Base-by-base conservation (phyloP, 2,113 vertebrate species). In the Mormoops blainvillei region DNA sequence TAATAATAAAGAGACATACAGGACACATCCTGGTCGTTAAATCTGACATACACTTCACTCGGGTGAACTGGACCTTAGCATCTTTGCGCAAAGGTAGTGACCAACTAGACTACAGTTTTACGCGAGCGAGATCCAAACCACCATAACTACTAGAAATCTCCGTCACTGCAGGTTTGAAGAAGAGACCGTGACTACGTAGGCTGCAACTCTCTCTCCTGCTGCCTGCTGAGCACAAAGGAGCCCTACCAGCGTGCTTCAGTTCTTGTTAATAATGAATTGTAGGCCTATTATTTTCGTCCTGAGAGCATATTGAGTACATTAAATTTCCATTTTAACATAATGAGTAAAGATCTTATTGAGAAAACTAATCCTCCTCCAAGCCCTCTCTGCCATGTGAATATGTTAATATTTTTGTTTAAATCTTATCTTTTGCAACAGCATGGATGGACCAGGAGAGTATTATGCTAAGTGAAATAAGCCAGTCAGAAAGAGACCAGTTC, bases 251-350 rank as follows among this genome's bases (percentile, higher is more conserved):
- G 45, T 16, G 19, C 20, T 78, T 22, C 28, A 52, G 41, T 20
- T 65, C 52, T 81, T 78, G 52, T 70, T 84, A 70, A 87, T 83
- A 82, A 81, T 71, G 2, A 83, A 31, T 26, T 94, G 2, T 50
- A 73, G 9, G 22, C 82, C 13, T 89, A 0, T 94, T 83, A 56
- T 85, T 80, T 89, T 83, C n/a, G 85, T 74, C 19, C 54, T 52
- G 65, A 92, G 71, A 65, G 52, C 33, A 71, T 26, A 87, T 19
- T 73, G 28, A 91, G 33, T 87, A 26, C 0, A 45, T 77, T 88
- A 58, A 85, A 81, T 88, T 94, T 88, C 7, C 52, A 88, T 77
- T 88, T 77, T 41, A 84, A 88, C 14, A n/a, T 78, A 91, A 61
- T 87, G 41, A 52, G 33, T 70, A 31, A 82, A 74, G 22, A 52